Base-by-base conservation (phyloP, 37 sponge, comb jelly and placozoan genomes). In the Spongilla lacustris region DNA sequence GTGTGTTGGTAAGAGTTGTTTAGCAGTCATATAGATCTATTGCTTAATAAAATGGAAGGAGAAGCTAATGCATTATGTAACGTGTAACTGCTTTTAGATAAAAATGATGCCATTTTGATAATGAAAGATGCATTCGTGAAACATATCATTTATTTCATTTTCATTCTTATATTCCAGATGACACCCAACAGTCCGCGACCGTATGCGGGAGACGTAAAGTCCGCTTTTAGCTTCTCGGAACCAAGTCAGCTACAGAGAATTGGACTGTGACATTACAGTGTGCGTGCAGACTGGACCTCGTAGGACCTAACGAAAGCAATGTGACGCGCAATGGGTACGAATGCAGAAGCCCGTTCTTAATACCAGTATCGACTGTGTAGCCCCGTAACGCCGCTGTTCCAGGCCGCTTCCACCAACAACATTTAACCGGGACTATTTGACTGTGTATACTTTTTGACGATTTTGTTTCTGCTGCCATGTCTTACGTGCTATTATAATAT, bases 161-260 rank as follows among this genome's bases (percentile, higher is more conserved):
- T 41, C 6, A 3, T 41, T 9, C 6, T 41, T 6, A 9, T 3
- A 9, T 41, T 41, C 41, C 41, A 87, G 87, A 80, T 80, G 80
- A 74, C 87, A 36, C 87, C 87, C 29, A 69, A 34, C 25, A 58
- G 58, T 58, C 58, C 58, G 58, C 58, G 58, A 17, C 58, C 58
- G 12, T 58, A 58, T 14, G 31, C 87, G 32, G 80, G 87, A 58
- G 87, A 81, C 11, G 66, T 87, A 10, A 87, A 79, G 29, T 74
- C 88, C 1, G 67, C 74, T 30, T 87, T 87, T 81, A 87, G 88
- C 37, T 87, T 87, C 69, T 87, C 88, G 27, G 88, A 76, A 19
- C 88, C 88, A 2, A 66, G 68, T 50, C 82, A 81, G 48, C 76
- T 87, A 29, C 69, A 34, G 21, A 87, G 46, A 10, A 9, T 37